Evolutionary conservation across 2,797 vertebrate species (phyloP).

Genomic region (Cossypha niveicapilla): DNA sequence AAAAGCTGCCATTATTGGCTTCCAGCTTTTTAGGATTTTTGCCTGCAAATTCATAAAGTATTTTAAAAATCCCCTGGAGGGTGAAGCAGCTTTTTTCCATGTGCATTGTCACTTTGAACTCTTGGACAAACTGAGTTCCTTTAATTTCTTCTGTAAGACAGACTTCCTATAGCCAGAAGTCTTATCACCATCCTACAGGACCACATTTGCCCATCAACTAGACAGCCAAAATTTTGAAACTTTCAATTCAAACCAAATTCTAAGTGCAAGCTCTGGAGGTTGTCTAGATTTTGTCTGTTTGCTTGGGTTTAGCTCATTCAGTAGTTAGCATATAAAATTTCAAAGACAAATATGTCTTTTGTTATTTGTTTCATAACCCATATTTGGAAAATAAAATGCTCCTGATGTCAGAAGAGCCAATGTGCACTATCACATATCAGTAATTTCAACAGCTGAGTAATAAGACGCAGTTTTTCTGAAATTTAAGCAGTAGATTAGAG

Average conservation of each 20-base stretch:
- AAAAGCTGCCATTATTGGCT: background rate
- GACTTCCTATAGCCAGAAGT: background rate
- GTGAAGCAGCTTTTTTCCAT: background rate
- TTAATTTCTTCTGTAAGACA: background rate
- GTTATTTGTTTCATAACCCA: background rate
- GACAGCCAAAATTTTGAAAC: background rate
- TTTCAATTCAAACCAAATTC: background rate
- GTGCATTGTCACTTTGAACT: background rate
- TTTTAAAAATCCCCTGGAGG: background rate
- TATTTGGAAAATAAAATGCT: background rate
- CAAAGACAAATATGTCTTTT: background rate
- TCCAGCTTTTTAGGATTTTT: background rate
- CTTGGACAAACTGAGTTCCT: background rate
- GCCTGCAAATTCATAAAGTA: background rate
- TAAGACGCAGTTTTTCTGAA: background rate
- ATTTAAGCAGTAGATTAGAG: background rate
- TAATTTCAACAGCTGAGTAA: background rate
- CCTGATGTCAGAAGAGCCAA: background rate
- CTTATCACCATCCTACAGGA: background rate
- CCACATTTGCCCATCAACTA: background rate
- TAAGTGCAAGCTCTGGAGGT: background rate
- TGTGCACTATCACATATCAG: background rate
- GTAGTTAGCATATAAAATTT: background rate
- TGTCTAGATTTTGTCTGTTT: background rate
- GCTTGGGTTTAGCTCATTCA: background rate